phyloP scores from a whole-genome alignment of 2,888 invertebrate species.

The Drepana falcataria region DNA sequence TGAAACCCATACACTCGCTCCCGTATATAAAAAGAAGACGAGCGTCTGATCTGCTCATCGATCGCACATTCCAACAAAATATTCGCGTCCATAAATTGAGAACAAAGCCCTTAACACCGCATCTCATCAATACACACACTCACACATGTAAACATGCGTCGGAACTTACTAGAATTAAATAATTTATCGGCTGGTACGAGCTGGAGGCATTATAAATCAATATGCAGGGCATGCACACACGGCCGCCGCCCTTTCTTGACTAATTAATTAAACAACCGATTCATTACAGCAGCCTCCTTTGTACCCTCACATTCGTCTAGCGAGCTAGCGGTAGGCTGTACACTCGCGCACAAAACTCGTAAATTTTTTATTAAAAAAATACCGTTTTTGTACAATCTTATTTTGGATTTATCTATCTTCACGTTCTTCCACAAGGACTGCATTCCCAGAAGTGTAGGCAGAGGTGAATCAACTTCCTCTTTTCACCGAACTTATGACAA shows the following conservation, averaged over 20 bases:
- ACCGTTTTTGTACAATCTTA: no score
- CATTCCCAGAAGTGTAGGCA: no score
- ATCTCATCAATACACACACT: constrained; percentile 11
- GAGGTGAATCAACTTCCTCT: no score
- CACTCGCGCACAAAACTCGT: constrained; percentile 24
- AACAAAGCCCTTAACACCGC: constrained; percentile 1
- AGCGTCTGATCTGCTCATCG: background rate
- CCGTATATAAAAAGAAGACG: background rate
- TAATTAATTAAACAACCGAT: constrained; percentile 88
- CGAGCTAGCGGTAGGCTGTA: constrained; percentile 41
- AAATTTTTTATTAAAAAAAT: background rate
- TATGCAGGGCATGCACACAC: constrained; percentile 75
- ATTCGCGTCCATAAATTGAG: constrained; percentile 1
- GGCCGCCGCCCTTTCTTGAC: constrained; percentile 73
- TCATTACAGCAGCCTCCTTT: constrained; percentile 81
- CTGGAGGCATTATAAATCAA: constrained; percentile 74
- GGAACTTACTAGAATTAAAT: constrained; percentile 73
- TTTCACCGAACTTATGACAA: no score
- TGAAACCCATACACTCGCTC: no score
- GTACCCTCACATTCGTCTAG: constrained; percentile 75
- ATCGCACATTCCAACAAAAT: background rate
- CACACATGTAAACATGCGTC: constrained; percentile 48
- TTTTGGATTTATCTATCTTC: no score
- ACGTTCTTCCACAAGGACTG: no score
- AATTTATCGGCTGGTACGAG: constrained; percentile 67